Evolutionary conservation across 1,140 invertebrate species (phyloP), one percentile per base, ranked within the genome.

Genomic region (Ephestia elutella): DNA sequence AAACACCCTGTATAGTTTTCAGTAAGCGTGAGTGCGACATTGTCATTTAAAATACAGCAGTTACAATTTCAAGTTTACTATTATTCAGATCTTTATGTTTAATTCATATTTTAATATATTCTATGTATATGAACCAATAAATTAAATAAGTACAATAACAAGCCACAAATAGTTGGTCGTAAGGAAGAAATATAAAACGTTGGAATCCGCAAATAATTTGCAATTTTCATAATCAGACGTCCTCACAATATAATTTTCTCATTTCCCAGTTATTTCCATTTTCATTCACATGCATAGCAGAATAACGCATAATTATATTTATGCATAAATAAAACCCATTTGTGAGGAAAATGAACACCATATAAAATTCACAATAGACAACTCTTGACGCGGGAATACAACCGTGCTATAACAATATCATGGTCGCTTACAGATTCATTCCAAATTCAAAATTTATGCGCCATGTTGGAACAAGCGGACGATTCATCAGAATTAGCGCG

Each of bases 401-500:
- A 57, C 20, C 56, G 21, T 15, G 5, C 20, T 28, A 53, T n/a
- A 57, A 56, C 55, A 56, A 57, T 50, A 57, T 56, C 56, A 30
- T n/a, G n/a, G 18, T 13, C 13, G 44, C 20, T 57, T 35, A 57
- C 48, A 49, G 25, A 50, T 57, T 57, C 56, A 57, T 25, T 48
- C 50, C 19, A 48, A 38, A 49, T 49, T 28, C 56, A 49, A 57
- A 57, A 57, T 57, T 57, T 35, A 56, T 48, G 19, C 38, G 54
- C n/a, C 56, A 49, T 57, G 56, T 57, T 65, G 50, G 59, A 56
- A 60, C 61, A 57, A 54, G 62, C 35, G 60, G 59, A 55, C 68
- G 60, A 76, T 73, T 73, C 71, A 70, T 76, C 73, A 71, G 71
- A 68, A 73, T 76, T 76, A 73, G 67, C 59, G 67, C 69, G 65